Evolutionary conservation across 2,888 invertebrate genomes (phyloP).

Genomic region (Andrena hattorfiana): DNA sequence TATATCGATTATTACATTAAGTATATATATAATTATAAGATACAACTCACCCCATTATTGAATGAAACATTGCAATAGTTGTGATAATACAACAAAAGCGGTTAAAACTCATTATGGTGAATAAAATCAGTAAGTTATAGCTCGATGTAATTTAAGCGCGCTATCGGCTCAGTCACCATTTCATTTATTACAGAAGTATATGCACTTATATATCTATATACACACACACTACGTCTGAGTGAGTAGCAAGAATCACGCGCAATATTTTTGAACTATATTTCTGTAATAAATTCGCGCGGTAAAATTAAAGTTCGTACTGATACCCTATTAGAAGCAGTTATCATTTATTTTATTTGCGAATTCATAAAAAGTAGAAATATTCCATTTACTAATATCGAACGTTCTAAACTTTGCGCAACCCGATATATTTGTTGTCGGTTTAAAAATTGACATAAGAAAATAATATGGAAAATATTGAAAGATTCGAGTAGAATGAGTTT

Average conservation of each 20-base stretch:
- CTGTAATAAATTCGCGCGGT: constrained; percentile 13
- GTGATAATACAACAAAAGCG: constrained; percentile 3
- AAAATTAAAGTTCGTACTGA: constrained; percentile 15
- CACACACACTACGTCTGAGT: neutral
- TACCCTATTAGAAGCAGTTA: neutral
- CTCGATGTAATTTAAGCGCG: neutral
- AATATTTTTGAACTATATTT: constrained; percentile 1
- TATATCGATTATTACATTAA: neutral
- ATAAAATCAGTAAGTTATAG: neutral
- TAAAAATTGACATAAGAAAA: neutral
- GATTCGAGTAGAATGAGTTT: neutral
- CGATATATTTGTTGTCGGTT: too few species aligned
- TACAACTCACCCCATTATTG: constrained; percentile 38
- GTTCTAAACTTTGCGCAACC: too few species aligned
- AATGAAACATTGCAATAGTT: neutral
- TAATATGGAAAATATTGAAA: neutral
- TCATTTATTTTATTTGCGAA: neutral
- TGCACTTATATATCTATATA: neutral
- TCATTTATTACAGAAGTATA: neutral
- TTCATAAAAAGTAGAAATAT: neutral
- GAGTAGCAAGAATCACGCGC: neutral
- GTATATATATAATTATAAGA: neutral
- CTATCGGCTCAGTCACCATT: neutral
- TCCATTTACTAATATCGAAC: too few species aligned
- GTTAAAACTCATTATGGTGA: constrained; percentile 17